Evolutionary conservation across 2,113 vertebrate species (phyloP).

Genomic region (Onychostruthus taczanowskii): DNA sequence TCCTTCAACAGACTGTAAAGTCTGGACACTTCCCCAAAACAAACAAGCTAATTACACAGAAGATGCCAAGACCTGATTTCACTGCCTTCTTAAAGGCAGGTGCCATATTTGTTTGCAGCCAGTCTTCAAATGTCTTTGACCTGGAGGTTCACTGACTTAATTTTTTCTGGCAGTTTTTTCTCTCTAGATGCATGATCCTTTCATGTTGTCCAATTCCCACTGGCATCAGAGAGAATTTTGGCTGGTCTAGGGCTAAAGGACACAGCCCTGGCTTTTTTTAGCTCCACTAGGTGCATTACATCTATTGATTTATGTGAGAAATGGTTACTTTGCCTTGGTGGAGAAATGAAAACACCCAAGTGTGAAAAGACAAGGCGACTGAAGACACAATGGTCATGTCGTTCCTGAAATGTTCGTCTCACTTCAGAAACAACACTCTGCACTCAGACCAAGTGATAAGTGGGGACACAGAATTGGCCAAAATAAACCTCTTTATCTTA

Average conservation of each 20-base stretch:
- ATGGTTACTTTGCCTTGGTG: constrained; percentile 13
- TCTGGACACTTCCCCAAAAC: neutral
- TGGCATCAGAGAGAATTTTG: neutral
- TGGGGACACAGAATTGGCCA: constrained; percentile 31
- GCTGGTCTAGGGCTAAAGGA: neutral
- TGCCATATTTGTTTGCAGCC: neutral
- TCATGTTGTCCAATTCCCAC: neutral
- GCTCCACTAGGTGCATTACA: neutral
- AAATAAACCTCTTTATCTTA: constrained; percentile 54
- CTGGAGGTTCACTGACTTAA: neutral
- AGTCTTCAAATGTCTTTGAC: neutral
- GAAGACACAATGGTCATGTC: constrained; percentile 17
- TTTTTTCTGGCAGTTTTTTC: neutral
- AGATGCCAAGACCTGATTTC: neutral
- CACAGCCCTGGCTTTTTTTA: neutral
- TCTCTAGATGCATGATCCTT: neutral
- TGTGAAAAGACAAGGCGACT: constrained; percentile 15
- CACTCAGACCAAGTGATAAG: constrained; percentile 24
- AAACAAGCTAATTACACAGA: neutral
- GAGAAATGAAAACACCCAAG: constrained; percentile 29
- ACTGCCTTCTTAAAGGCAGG: neutral
- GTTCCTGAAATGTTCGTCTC: neutral
- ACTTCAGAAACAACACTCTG: constrained; percentile 42
- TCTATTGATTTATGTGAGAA: constrained; percentile 54
- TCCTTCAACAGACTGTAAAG: neutral